Evolutionary conservation across 2,113 vertebrate genomes (phyloP).

Genomic region (Phyllopteryx taeniolatus): DNA sequence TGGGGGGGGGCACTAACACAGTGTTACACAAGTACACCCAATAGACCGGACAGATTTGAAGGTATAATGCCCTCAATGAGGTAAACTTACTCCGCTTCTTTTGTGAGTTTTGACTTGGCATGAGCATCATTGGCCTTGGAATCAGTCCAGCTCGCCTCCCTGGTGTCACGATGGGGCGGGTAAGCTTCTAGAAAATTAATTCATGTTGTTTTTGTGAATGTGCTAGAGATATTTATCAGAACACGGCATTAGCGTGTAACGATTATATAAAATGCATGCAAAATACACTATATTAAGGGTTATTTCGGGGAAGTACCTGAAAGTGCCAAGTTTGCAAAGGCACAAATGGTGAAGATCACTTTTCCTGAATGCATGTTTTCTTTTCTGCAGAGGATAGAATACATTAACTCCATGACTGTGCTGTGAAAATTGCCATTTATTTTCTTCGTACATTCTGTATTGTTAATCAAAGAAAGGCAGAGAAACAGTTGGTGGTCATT

Average conservation of each 20-base stretch:
- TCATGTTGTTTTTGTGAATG: not conserved
- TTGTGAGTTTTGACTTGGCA: slow-evolving; percentile 62
- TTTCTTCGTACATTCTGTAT: not conserved
- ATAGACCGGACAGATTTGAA: not conserved
- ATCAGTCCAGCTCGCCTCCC: slow-evolving; percentile 67
- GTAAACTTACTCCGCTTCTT: slow-evolving; percentile 66
- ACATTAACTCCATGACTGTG: not conserved
- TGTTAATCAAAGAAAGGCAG: slow-evolving; percentile 3
- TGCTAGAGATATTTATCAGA: not conserved
- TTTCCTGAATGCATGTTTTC: slow-evolving; percentile 55
- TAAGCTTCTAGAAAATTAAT: slow-evolving; percentile 46
- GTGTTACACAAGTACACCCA: too few species aligned
- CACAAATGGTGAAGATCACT: slow-evolving; percentile 47
- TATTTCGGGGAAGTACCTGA: slow-evolving; percentile 56
- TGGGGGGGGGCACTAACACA: too few species aligned
- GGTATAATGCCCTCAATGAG: not conserved
- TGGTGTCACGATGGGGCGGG: slow-evolving; percentile 52
- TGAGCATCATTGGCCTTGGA: slow-evolving; percentile 70
- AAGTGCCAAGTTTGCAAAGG: slow-evolving; percentile 44
- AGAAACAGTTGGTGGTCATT: slow-evolving; percentile 19
- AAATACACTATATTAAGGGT: not conserved
- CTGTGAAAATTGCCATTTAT: not conserved
- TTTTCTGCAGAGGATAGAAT: slow-evolving; percentile 34
- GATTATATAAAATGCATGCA: not conserved
- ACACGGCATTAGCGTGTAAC: not conserved